Evolutionary conservation across 2,888 invertebrate genomes (phyloP).

Genomic region (Lasius platythorax): DNA sequence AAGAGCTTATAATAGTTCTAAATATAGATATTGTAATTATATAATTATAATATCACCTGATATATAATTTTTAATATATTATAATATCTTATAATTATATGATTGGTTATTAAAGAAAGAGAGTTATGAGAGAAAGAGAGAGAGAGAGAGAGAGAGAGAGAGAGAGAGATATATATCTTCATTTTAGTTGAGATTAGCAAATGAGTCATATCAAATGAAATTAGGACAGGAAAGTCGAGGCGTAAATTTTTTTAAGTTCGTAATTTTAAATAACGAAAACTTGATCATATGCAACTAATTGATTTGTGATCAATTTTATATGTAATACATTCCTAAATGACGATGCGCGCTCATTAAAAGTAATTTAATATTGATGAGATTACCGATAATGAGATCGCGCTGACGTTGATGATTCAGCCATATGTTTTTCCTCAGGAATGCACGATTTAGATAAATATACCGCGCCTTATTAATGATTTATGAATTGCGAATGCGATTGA

Average conservation of each 20-base stretch:
- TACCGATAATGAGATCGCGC: constrained; percentile 6
- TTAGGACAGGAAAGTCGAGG: background rate
- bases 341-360: background rate
- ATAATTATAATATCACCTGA: background rate
- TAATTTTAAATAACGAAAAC: background rate
- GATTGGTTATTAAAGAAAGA: constrained; percentile 11
- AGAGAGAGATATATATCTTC: constrained; percentile 5
- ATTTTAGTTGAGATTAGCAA: constrained; percentile 26
- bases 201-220: constrained; percentile 17
- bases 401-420: constrained; percentile 30
- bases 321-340: background rate
- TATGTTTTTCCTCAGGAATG: background rate
- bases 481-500: constrained; percentile 21
- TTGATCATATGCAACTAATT: background rate
- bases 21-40: background rate
- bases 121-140: no score
- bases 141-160: background rate
- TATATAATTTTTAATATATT: background rate
- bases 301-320: background rate
- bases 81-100: background rate
- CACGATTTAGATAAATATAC: constrained; percentile 25
- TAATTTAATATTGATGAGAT: constrained; percentile 43
- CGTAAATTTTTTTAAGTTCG: constrained; percentile 7
- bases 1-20: background rate
- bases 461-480: constrained; percentile 15